Percentiles rank a stretch among this genome's conserved stretches.
Evolutionary conservation across 2,888 invertebrate species (phyloP).

Genomic region (Gastracanthus pulcherrimus): DNA sequence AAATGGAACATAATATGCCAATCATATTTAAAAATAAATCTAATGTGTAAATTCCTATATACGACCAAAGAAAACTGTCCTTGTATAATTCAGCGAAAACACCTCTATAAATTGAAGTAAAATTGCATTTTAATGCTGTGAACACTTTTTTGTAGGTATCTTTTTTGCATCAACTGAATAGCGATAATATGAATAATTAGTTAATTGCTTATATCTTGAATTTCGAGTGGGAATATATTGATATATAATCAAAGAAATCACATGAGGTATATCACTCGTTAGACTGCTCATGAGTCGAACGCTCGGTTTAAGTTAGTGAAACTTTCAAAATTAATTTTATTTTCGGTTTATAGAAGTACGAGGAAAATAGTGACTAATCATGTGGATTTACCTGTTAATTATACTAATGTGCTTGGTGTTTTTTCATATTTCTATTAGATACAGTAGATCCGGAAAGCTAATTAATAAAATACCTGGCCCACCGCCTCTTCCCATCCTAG

Average conservation of each 20-base stretch:
- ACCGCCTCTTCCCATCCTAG: neutral
- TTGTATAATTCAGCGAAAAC: neutral
- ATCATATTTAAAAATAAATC: neutral
- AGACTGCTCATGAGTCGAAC: neutral
- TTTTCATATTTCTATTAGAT: neutral
- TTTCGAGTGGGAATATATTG: neutral
- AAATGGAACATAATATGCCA: no score
- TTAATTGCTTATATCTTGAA: neutral
- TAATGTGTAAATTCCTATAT: neutral
- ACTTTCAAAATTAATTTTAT: neutral
- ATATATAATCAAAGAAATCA: neutral
- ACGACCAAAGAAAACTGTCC: neutral
- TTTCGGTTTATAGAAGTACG: neutral
- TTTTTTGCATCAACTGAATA: neutral
- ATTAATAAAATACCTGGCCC: slow-evolving; percentile 19
- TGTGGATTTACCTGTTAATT: neutral
- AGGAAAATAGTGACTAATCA: neutral
- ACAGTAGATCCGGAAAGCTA: neutral
- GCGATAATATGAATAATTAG: neutral
- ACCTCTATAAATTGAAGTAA: neutral
- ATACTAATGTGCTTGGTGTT: neutral
- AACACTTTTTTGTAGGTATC: no score
- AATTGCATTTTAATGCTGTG: neutral
- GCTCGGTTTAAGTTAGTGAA: neutral
- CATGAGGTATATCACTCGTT: neutral